Evolutionary conservation across 2,888 invertebrate species (phyloP), one percentile per base, ranked within the genome.

Genomic region (Lepidonotus clava): DNA sequence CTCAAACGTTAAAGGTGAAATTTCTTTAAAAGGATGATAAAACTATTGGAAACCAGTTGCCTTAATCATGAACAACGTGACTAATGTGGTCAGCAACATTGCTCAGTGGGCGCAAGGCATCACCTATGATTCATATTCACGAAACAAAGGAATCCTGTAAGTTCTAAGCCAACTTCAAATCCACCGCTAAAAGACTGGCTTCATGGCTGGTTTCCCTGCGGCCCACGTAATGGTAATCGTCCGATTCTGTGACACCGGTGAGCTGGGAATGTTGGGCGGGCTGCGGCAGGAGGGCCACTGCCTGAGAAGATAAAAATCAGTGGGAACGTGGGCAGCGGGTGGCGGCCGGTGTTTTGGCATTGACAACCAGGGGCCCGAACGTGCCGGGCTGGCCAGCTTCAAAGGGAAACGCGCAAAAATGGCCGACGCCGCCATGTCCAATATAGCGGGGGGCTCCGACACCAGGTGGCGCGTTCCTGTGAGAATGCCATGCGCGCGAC

Each of bases 401-500:
- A 71, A 71, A 71, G 71, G 71, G 71, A 71, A 71, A 38, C 71
- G 34, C 34, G 71, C 38, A 71, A 71, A 71, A 71, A 71, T 71
- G 11, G n/a, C 38, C 71, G 71, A 71, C 71, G 71, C 71, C 71
- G 71, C 71, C 71, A 34, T 36, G 36, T 36, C 71, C 71, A 38
- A 71, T 71, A 71, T 71, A 71, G 71, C 38, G 18, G 36, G 5
- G 18, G 36, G 21, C 21, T 34, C 8, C 36, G 36, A 34, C 71
- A n/a, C 71, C 71, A 71, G 71, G 71, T 71, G 71, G 34, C 71
- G 71, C n/a, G 36, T 71, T 71, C 71, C 71, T 71, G 36, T 36
- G 71, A 38, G 71, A 71, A 66, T 14, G 28, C 36, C 36, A 18
- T 38, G 24, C 36, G 71, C 71, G 61, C 61, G 4, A 32, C n/a